Conservation (phyloP, 2,797 vertebrate genomes). For the Hylomyscus alleni region DNA sequence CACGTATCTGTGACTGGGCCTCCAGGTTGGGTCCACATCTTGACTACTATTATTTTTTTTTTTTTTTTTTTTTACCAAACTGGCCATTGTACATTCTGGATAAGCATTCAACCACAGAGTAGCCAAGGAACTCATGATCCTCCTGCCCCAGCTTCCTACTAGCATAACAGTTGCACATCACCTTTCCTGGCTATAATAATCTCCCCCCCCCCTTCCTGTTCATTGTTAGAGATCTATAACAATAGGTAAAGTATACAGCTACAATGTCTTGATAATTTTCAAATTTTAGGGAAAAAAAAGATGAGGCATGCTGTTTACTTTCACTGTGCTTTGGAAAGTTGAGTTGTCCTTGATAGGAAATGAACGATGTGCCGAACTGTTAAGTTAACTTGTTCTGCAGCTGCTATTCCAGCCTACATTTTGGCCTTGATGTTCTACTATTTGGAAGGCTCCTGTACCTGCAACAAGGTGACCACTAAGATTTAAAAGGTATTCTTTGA, state of each 20-base stretch:
- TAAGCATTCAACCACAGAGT: not conserved
- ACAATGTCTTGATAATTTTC: constrained; percentile 5
- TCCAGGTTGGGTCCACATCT: not conserved
- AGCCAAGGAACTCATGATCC: not conserved
- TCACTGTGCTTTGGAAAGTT: constrained; percentile 43
- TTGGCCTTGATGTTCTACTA: constrained; percentile 59
- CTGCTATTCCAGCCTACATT: not conserved
- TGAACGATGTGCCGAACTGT: constrained; percentile 34
- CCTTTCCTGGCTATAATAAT: not conserved
- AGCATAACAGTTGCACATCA: not conserved
- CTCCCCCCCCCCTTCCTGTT: not conserved
- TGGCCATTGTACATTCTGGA: not conserved
- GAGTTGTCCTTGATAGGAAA: constrained; percentile 58
- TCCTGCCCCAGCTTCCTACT: not conserved
- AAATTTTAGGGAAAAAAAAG: constrained; percentile 42
- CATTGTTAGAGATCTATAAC: not conserved
- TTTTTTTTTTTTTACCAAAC: not conserved
- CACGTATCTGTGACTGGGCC: not conserved
- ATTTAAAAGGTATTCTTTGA: constrained; percentile 49
- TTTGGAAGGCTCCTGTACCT: constrained; percentile 64
- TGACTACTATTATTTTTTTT: not conserved
- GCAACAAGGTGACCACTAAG: constrained; percentile 26
- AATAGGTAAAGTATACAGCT: not conserved
- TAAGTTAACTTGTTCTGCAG: constrained; percentile 54
- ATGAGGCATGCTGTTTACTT: not conserved